Conservation (phyloP, 2,113 vertebrate genomes). For the Calypte anna region DNA sequence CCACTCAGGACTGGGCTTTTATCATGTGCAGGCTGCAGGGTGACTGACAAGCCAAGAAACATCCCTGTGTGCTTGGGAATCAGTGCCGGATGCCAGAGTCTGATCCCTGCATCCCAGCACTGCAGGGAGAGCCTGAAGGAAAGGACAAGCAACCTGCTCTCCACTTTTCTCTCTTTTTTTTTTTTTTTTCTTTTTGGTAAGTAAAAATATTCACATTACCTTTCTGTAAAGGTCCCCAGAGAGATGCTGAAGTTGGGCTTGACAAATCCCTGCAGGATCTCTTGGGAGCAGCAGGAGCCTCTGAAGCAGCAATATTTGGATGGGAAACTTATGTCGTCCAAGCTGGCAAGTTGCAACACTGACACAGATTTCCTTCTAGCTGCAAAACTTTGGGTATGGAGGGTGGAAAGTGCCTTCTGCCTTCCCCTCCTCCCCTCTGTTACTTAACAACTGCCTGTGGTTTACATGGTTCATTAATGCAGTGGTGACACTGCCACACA, state of each 20-base stretch:
- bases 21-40: background rate
- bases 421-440: background rate
- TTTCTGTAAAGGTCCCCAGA: background rate
- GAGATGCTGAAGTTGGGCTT: background rate
- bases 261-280: background rate
- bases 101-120: background rate
- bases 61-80: fast-evolving
- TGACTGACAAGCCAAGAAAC: background rate
- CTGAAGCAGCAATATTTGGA: conserved; percentile 30
- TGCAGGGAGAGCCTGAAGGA: background rate
- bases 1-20: background rate
- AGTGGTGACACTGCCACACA: background rate
- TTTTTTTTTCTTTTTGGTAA: background rate
- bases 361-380: conserved; percentile 4
- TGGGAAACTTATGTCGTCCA: conserved; percentile 47
- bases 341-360: conserved; percentile 3
- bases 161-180: background rate
- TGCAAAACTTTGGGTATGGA: background rate
- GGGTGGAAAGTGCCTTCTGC: background rate
- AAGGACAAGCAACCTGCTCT: background rate
- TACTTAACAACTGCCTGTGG: background rate
- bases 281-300: conserved; percentile 5
- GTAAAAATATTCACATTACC: background rate
- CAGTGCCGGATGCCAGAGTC: background rate
- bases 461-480: conserved; percentile 7